Base-by-base conservation (phyloP, 1,140 invertebrate genomes). In the Pseudomyrmex cubaensis region DNA sequence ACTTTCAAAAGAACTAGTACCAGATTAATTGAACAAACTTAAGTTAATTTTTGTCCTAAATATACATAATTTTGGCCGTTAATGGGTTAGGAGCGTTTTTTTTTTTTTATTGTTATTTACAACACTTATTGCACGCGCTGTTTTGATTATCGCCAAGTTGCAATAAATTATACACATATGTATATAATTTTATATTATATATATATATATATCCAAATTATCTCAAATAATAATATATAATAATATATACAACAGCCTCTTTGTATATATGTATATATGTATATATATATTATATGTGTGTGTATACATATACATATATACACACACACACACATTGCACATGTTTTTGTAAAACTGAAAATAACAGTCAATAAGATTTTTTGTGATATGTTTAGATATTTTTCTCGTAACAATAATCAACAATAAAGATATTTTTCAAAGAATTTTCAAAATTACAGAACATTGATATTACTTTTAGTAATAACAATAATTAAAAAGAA, bases 191-290 rank as follows among this genome's bases (percentile, higher is more conserved):
- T 54, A 57, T 76, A 50, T 3, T 69, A 22, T 50, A 48, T 56
- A 25, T 59, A 67, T 64, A 83, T 20, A 10, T 44, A 61, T 74
- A 62, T 22, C 22, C 20, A 20, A 20, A 0, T 20, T 17, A 8
- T 54, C 70, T 63, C 63, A 44, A 20, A 20, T 85, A 83, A 83
- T 83, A 80, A 72, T 75, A 75, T 70, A 15, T 54, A 56, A 35
- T 10, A 85, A n/a, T 87, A 87, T 86, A 56, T 80, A 87, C 74
- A 86, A 59, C 25, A 80, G 59, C 25, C 46, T 64, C 48, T 86
- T 86, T 87, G 64, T 86, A 0, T 35, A 35, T 35, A 35, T 35
- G 5, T 35, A 7, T 35, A 7, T 35, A 35, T 87, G 64, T 86
- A 0, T 35, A 35, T 35, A 35, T 35, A 0, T 35, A 7, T 35